Percentiles rank a stretch among this genome's conserved stretches.
These are phyloP conservation scores for Cryptomyrus ogoouensis DNA, from an alignment of 2,113 vertebrate genomes.

Conservation along the genomic window DNA sequence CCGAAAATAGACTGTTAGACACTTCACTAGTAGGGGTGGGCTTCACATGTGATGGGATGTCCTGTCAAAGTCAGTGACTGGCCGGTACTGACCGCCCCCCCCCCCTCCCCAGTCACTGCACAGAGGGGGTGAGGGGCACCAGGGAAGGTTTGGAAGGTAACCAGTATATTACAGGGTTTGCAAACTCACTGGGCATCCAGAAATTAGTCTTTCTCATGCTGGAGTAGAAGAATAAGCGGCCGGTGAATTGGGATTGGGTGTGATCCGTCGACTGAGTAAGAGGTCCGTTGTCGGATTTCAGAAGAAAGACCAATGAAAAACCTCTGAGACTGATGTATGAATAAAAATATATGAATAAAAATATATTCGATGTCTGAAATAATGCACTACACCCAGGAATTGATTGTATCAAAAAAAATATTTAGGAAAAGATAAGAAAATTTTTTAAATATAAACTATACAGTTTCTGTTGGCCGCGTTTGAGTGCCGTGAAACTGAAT, in stretches of 20 bases:
- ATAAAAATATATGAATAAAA: not conserved
- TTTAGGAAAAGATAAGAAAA: not conserved
- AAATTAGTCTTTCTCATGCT: not conserved
- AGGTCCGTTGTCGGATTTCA: not conserved
- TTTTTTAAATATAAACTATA: slow-evolving; percentile 31
- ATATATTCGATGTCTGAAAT: not conserved
- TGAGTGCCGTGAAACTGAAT: slow-evolving; percentile 28
- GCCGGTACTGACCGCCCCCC: not conserved
- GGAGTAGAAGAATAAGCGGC: not conserved
- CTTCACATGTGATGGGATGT: not conserved
- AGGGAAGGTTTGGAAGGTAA: not conserved
- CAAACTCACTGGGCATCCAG: not conserved
- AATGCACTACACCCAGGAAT: not conserved
- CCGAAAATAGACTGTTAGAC: not conserved
- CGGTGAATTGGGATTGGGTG: not conserved
- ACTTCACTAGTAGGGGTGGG: not conserved
- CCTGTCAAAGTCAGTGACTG: not conserved
- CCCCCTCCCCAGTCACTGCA: not conserved
- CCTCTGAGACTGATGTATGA: not conserved
- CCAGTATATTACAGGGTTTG: not conserved
- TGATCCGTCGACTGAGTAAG: not conserved
- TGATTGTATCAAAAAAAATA: slow-evolving; percentile 1
- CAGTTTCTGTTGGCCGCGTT: slow-evolving; percentile 25
- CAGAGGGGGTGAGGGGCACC: not conserved
- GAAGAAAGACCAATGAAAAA: not conserved